Conservation (phyloP, 2,797 vertebrate species). For the Chromis chromis region DNA sequence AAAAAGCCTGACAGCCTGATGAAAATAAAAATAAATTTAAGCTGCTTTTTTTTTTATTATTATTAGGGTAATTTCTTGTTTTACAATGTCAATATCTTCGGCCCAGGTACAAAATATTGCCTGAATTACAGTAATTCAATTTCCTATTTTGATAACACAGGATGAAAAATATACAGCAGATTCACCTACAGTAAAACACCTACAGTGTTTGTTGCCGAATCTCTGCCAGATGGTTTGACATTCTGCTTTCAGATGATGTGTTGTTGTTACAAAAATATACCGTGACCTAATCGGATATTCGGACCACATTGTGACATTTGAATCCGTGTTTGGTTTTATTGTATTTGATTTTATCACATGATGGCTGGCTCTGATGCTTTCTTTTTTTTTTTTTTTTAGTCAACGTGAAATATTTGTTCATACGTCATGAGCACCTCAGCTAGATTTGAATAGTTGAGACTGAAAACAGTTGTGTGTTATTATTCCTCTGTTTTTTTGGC, state of each 20-base stretch:
- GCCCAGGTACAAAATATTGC: constrained; percentile 56
- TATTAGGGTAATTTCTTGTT: constrained; percentile 64
- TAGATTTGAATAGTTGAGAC: constrained; percentile 47
- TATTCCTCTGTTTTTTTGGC: constrained; percentile 66
- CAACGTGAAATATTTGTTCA: constrained; percentile 36
- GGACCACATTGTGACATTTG: constrained; percentile 71
- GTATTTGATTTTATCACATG: constrained; percentile 28
- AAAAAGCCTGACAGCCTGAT: constrained; percentile 75
- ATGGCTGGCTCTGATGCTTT: constrained; percentile 49
- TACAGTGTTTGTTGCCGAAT: constrained; percentile 62
- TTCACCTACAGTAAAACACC: constrained; percentile 70
- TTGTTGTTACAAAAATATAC: constrained; percentile 63
- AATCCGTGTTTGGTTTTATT: constrained; percentile 63
- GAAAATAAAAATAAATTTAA: constrained; percentile 44
- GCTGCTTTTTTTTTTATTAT: constrained; percentile 49
- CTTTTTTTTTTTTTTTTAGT: constrained; percentile 27
- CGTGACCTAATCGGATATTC: constrained; percentile 63
- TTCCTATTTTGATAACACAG: constrained; percentile 69
- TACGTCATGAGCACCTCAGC: constrained; percentile 28
- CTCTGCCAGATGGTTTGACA: constrained; percentile 76
- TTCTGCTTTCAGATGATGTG: constrained; percentile 69
- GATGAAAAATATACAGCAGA: constrained; percentile 78
- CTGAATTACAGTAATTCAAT: constrained; percentile 64
- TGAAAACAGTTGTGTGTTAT: constrained; percentile 47
- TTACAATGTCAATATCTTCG: constrained; percentile 50